Evolutionary conservation across 2,797 vertebrate genomes (phyloP), one percentile per base, ranked within the genome.

Genomic region (Gymnothorax javanicus): DNA sequence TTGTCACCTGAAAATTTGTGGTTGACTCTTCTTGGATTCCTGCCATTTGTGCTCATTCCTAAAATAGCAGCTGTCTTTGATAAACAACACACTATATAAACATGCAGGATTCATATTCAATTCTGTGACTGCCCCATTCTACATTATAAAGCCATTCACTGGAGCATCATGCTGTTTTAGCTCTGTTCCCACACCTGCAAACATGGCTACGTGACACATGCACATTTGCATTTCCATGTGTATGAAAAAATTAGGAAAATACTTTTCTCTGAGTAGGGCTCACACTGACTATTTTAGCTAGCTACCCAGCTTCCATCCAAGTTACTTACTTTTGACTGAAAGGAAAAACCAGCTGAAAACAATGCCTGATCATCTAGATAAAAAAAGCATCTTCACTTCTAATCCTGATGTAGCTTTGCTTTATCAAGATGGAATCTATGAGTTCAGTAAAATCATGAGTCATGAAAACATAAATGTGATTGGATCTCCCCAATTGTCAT

Each of bases 281-380:
- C 86, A 75, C 27, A 84, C 86, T 89, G 91, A 92, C 88, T 88
- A 90, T 90, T 92, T 90, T 89, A 92, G 93, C 90, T 89, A 91
- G 89, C 88, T 88, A 85, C 90, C 88, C 12, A 58, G 85, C 89
- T 91, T 88, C 87, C 91, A 87, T 90, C 88, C 89, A 93, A 93
- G 88, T 89, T 84, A 86, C 89, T 85, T 23, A 89, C 90, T 89
- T 88, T 88, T 79, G 84, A 88, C 89, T 84, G 75, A 86, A 89
- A 90, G 88, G 90, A 91, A 88, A 91, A 89, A 88, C 20, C 43
- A 77, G 73, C 33, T 13, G 17, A 52, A 4, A 75, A 50, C 43
- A 50, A 15, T 83, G 9, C 57, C 75, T 81, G 79, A 60, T 92
- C 91, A 88, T 93, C 92, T 88, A 87, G 52, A 77, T 77, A 50